These are phyloP conservation scores for Trichosurus vulpecula DNA, from an alignment of 2,797 vertebrate genomes.

Conservation along the genomic window DNA sequence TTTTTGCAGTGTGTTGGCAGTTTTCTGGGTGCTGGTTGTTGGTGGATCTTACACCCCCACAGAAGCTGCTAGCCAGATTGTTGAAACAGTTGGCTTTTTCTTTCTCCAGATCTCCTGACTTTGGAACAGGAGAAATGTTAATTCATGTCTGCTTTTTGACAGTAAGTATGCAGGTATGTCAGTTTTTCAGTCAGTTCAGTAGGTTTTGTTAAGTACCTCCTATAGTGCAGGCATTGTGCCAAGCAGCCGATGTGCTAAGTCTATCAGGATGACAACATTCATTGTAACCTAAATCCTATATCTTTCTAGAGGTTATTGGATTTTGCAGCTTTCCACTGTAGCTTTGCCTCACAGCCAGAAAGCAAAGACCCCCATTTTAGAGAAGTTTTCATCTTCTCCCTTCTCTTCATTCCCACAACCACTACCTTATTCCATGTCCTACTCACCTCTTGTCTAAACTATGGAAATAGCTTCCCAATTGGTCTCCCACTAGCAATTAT, in stretches of 20 bases:
- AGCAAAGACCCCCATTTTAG: neutral
- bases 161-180: neutral
- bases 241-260: neutral
- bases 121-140: neutral
- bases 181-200: neutral
- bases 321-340: neutral
- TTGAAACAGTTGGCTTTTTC: too few relatives aligned
- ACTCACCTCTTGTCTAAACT: too few relatives aligned
- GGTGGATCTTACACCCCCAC: too few relatives aligned
- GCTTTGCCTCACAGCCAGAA: neutral
- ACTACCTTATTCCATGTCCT: too few relatives aligned
- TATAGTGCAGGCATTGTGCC: neutral
- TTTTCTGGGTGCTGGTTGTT: too few relatives aligned
- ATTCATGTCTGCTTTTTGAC: neutral
- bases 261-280: neutral
- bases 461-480: too few relatives aligned
- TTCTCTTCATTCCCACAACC: too few relatives aligned
- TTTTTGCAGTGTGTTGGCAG: too few relatives aligned
- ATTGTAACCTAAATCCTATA: neutral
- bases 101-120: neutral
- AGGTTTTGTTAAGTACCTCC: neutral
- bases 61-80: too few relatives aligned
- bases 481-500: too few relatives aligned
- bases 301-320: neutral
- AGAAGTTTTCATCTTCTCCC: too few relatives aligned